Evolutionary conservation across 2,113 vertebrate genomes (phyloP).

Genomic region (Gymnocephalus cernua): DNA sequence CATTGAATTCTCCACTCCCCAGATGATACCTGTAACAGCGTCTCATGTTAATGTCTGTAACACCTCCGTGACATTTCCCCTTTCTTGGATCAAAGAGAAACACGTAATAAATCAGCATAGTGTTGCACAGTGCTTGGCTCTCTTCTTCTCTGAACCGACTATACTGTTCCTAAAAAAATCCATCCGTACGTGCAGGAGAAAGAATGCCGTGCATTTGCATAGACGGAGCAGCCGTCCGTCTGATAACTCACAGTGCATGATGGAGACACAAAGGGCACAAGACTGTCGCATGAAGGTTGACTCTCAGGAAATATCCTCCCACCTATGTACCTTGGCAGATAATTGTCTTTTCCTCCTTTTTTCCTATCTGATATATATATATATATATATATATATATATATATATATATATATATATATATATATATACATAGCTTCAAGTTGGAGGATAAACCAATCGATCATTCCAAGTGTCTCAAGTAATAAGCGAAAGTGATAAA

Average conservation of each 20-base stretch:
- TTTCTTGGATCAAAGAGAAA: background rate
- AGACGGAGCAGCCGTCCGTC: slow-evolving; percentile 25
- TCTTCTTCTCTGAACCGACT: background rate
- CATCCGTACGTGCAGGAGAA: background rate
- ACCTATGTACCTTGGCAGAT: slow-evolving; percentile 46
- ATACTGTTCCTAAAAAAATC: slow-evolving; percentile 7
- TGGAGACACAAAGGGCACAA: slow-evolving; percentile 66
- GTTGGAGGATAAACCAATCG: slow-evolving; percentile 70
- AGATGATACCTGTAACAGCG: background rate
- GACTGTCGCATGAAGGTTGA: slow-evolving; percentile 68
- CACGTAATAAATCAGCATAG: background rate
- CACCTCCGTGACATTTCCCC: background rate
- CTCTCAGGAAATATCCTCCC: slow-evolving; percentile 63
- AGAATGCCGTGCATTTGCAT: slow-evolving; percentile 25
- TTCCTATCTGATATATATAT: slow-evolving; percentile 59
- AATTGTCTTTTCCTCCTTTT: slow-evolving; percentile 56
- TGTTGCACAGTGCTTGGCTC: background rate
- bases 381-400: slow-evolving; percentile 68
- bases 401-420: slow-evolving; percentile 70
- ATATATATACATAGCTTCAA: slow-evolving; percentile 70
- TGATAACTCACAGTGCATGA: slow-evolving; percentile 54
- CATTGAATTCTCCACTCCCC: background rate
- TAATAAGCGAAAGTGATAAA: slow-evolving; percentile 79
- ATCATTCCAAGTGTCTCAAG: slow-evolving; percentile 74
- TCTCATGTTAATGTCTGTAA: background rate